phyloP scores from a whole-genome alignment of 2,113 vertebrate genomes.

The Macaca nemestrina region DNA sequence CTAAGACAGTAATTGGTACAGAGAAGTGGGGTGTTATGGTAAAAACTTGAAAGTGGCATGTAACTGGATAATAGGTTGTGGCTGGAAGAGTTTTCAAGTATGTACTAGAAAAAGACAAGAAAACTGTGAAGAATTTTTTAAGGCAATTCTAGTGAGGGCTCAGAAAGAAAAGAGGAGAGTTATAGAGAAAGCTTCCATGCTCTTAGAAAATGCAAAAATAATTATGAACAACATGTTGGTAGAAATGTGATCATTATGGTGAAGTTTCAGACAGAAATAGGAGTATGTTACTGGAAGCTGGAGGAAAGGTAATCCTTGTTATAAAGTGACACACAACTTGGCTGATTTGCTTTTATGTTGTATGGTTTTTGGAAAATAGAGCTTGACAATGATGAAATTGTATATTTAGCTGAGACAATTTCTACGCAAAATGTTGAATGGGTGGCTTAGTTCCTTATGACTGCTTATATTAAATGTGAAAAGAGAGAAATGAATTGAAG shows the following conservation, averaged over 20 bases:
- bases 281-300: not conserved
- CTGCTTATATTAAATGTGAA: not conserved
- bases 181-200: not conserved
- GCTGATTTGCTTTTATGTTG: rapidly evolving
- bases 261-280: not conserved
- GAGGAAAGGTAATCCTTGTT: too few relatives aligned
- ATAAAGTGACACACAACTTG: not conserved
- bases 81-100: not conserved
- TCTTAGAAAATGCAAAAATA: not conserved
- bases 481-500: not conserved
- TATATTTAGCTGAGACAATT: too few relatives aligned
- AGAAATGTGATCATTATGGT: rapidly evolving
- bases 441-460: not conserved
- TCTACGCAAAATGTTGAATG: not conserved
- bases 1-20: not conserved
- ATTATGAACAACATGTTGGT: not conserved
- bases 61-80: not conserved
- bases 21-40: not conserved
- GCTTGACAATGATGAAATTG: too few relatives aligned
- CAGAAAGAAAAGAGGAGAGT: not conserved
- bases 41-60: not conserved
- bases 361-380: too few relatives aligned
- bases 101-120: not conserved
- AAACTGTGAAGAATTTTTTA: not conserved
- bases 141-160: not conserved